Percentiles rank a stretch among this genome's conserved stretches.
Conservation (phyloP, 2,797 vertebrate species). For the Sphenopsis melanotis region DNA sequence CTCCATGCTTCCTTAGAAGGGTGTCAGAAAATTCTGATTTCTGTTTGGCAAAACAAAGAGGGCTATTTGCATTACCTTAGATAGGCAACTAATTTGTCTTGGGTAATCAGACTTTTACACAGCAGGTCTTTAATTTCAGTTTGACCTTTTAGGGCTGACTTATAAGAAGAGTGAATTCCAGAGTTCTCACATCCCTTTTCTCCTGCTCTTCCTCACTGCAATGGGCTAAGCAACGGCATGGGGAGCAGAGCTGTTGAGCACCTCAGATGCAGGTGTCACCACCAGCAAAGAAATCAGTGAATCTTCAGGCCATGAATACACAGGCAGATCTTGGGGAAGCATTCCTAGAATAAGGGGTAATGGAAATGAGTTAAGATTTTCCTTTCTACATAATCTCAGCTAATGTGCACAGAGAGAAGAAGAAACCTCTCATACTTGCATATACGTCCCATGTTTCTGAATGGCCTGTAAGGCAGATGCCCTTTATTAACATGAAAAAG, state of each 20-base stretch:
- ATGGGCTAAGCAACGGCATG: background rate
- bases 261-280: background rate
- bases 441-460: background rate
- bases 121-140: background rate
- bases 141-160: background rate
- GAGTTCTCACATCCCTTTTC: background rate
- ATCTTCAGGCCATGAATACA: background rate
- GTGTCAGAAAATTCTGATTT: background rate
- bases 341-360: background rate
- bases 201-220: background rate
- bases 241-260: background rate
- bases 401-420: background rate
- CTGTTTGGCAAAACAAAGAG: background rate
- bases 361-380: background rate
- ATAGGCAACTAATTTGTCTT: background rate
- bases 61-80: background rate
- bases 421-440: background rate
- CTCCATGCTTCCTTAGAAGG: background rate
- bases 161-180: background rate
- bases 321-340: background rate
- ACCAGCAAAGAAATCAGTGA: background rate
- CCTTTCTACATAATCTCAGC: background rate
- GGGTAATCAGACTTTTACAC: background rate
- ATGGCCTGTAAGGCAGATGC: fast-evolving
- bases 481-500: background rate